Evolutionary conservation across 2,113 vertebrate genomes (phyloP), one percentile per base, ranked within the genome.

Genomic region (Nothobranchius furzeri): DNA sequence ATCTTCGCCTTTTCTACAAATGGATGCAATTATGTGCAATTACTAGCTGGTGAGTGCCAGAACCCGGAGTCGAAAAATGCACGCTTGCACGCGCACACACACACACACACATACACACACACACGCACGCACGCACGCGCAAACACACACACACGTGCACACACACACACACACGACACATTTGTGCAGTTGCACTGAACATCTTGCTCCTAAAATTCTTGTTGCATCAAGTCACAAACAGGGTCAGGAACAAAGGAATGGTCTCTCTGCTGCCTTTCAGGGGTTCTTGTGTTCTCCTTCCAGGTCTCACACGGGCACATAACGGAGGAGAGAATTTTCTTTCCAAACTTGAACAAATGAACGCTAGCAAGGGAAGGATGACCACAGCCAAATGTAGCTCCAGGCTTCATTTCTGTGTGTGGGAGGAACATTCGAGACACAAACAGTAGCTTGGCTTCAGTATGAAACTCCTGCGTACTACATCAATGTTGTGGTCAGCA

Each of bases 21-120:
- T 89, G 89, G 84, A 79, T 75, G 81, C 87, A 91, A 92, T 93
- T 92, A 91, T 86, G 76, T 84, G 78, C 85, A 92, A 93, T 92
- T 89, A 91, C 83, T 88, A 79, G 71, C 78, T 76, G 73, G 85
- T 51, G 80, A 90, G 83, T 76, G 68, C 56, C 63, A 57, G 55
- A 84, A 83, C 82, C 75, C 72, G 83, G 69, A 70, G 56, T 78
- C 78, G 68, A 71, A 71, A 91, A 88, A 20, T 1, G 20, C 20
- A 20, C 20, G 20, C 20, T 1, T 1, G 20, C 20, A 20, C 20
- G 20, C 20, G 20, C 20, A 20, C 20, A 20, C 20, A 20, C 20
- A 20, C 20, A 20, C 20, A 20, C 1, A 20, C 20, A 20, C 20
- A 20, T 1, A 20, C 20, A 20, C 20, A 20, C 83, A 89, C 90